These are phyloP conservation scores for Alethe diademata DNA, from an alignment of 2,113 vertebrate species.

Conservation along the genomic window DNA sequence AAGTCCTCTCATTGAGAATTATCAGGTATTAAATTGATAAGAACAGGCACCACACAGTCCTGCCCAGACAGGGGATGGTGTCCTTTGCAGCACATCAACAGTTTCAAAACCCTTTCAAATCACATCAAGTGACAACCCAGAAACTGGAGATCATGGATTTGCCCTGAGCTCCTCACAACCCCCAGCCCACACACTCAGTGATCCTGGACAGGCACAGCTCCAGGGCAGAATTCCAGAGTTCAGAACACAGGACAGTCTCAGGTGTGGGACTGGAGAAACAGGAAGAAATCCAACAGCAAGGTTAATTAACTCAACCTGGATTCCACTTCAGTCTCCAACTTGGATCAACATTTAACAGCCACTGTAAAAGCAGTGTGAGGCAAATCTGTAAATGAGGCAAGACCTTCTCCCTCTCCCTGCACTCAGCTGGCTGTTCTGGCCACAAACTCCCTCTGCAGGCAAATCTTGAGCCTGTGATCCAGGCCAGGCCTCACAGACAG, in stretches of 20 bases:
- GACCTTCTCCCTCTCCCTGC: neutral
- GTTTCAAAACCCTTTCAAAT: neutral
- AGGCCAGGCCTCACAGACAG: neutral
- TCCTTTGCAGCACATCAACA: neutral
- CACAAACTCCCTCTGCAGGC: slow-evolving; percentile 38
- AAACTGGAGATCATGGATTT: neutral
- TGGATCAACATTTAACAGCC: neutral
- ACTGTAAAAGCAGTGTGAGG: neutral
- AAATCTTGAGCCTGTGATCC: neutral
- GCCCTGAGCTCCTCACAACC: neutral
- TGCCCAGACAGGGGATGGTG: neutral
- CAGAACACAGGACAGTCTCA: neutral
- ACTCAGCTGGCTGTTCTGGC: neutral
- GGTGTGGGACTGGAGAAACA: neutral
- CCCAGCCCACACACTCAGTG: neutral
- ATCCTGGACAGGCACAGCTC: neutral
- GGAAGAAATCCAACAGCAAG: neutral
- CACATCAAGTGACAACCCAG: neutral
- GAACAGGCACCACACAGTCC: neutral
- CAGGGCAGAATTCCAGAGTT: neutral
- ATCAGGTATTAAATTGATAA: neutral
- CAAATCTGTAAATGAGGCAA: neutral
- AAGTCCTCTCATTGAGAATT: neutral
- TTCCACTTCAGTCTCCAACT: neutral
- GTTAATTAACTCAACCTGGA: neutral